Evolutionary conservation across 2,888 invertebrate genomes (phyloP).

Genomic region (Cheilosia grossa): DNA sequence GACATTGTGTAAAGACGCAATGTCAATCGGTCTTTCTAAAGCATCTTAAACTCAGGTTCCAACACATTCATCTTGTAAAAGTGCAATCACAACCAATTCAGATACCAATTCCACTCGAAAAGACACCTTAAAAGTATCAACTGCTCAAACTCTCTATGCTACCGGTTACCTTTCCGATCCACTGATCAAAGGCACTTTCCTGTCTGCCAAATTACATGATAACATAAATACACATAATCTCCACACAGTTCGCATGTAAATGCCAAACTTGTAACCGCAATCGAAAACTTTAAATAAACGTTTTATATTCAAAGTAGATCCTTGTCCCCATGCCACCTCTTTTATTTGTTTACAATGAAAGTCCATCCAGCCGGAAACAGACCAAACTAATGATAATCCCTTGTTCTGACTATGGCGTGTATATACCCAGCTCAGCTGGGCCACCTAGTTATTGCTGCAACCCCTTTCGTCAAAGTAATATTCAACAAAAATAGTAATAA

Average conservation of each 20-base stretch:
- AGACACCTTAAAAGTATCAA: not conserved
- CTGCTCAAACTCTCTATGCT: not conserved
- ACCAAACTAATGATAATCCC: constrained; percentile 41
- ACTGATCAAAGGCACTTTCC: constrained; percentile 35
- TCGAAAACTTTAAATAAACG: constrained; percentile 58
- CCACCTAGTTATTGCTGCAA: constrained; percentile 24
- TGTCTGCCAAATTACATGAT: constrained; percentile 6
- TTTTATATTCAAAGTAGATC: constrained; percentile 19
- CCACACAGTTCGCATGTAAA: not conserved
- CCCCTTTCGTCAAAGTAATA: constrained; percentile 50
- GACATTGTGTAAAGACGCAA: too few relatives aligned
- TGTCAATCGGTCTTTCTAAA: too few relatives aligned
- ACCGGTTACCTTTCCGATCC: constrained; percentile 42
- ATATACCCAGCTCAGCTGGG: not conserved
- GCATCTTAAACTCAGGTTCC: too few relatives aligned
- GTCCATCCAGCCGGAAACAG: constrained; percentile 54
- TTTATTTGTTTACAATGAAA: constrained; percentile 67
- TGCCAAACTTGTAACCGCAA: constrained; percentile 39
- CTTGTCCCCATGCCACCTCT: constrained; percentile 20
- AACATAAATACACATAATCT: constrained; percentile 17
- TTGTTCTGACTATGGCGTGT: constrained; percentile 9
- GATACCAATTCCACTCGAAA: not conserved
- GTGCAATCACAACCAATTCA: not conserved
- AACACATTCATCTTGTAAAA: not conserved
- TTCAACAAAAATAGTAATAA: constrained; percentile 61